Evolutionary conservation across 2,888 invertebrate species (phyloP).

Genomic region (Cordilura impudica): DNA sequence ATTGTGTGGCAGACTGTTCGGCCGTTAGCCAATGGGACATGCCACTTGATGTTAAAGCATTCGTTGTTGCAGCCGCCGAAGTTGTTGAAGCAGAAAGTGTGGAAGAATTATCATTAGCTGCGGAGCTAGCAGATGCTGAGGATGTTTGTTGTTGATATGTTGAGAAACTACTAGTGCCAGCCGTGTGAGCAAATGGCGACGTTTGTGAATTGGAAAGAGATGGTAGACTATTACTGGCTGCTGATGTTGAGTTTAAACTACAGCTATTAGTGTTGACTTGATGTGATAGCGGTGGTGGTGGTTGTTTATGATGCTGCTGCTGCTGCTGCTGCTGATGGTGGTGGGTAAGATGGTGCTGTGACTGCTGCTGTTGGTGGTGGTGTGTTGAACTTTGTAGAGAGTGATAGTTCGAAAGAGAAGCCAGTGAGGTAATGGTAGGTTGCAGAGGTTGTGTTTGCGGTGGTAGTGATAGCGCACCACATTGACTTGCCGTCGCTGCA

Average conservation of each 20-base stretch:
- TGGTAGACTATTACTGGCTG: conserved; percentile 64
- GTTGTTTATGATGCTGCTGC: conserved; percentile 61
- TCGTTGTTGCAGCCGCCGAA: conserved; percentile 64
- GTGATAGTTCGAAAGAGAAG: conserved; percentile 64
- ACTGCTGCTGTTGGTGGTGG: conserved; percentile 55
- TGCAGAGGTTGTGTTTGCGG: conserved; percentile 75
- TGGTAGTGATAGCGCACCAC: conserved; percentile 74
- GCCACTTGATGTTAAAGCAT: conserved; percentile 64
- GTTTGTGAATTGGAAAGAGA: conserved; percentile 69
- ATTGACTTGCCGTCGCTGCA: conserved; percentile 78
- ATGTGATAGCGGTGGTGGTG: conserved; percentile 61
- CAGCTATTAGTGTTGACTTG: conserved; percentile 66
- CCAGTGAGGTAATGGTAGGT: conserved; percentile 71
- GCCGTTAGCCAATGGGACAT: conserved; percentile 77
- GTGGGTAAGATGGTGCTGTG: conserved; percentile 43
- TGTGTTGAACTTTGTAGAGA: conserved; percentile 42
- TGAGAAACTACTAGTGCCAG: conserved; percentile 72
- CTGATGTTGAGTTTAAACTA: conserved; percentile 60
- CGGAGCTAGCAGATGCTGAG: conserved; percentile 18
- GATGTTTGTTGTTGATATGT: conserved; percentile 68
- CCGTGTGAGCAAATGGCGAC: conserved; percentile 70
- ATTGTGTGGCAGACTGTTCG: conserved; percentile 74
- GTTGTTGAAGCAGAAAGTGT: conserved; percentile 50
- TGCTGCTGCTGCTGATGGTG: conserved; percentile 61
- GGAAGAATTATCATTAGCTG: conserved; percentile 46